Conservation (phyloP, 2,797 vertebrate genomes). For the Neosalanx taihuensis region DNA sequence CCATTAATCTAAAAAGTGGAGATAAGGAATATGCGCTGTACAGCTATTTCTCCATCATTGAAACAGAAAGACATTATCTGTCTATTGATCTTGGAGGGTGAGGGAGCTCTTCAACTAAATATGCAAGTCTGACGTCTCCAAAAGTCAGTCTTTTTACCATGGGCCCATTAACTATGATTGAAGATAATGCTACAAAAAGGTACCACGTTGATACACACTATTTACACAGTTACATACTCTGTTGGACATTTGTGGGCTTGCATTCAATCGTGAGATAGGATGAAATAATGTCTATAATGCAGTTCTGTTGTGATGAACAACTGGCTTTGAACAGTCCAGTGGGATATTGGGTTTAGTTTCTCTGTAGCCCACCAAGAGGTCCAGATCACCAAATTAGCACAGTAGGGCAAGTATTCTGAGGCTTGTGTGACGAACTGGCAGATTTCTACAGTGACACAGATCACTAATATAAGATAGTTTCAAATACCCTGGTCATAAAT, state of each 20-base stretch:
- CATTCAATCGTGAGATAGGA: constrained; percentile 1
- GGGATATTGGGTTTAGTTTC: not conserved
- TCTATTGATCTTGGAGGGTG: not conserved
- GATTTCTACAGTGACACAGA: no score
- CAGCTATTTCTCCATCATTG: not conserved
- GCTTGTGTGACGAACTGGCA: no score
- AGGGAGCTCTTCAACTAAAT: not conserved
- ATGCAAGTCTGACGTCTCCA: not conserved
- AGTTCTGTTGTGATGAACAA: not conserved
- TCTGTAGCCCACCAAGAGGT: not conserved
- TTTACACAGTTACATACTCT: constrained; percentile 1
- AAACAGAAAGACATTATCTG: not conserved
- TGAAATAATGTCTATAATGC: not conserved
- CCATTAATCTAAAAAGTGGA: not conserved
- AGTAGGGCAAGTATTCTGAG: no score
- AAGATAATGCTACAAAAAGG: not conserved
- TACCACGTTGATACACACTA: not conserved
- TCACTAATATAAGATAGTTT: no score
- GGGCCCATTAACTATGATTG: constrained; percentile 5
- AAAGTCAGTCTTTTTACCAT: not conserved
- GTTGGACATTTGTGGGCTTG: not conserved
- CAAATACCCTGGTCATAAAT: no score
- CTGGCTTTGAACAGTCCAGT: not conserved
- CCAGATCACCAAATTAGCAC: no score
- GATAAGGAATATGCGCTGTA: not conserved